Conservation (phyloP, 1,140 invertebrate genomes). For the Tribolium castaneum region DNA sequence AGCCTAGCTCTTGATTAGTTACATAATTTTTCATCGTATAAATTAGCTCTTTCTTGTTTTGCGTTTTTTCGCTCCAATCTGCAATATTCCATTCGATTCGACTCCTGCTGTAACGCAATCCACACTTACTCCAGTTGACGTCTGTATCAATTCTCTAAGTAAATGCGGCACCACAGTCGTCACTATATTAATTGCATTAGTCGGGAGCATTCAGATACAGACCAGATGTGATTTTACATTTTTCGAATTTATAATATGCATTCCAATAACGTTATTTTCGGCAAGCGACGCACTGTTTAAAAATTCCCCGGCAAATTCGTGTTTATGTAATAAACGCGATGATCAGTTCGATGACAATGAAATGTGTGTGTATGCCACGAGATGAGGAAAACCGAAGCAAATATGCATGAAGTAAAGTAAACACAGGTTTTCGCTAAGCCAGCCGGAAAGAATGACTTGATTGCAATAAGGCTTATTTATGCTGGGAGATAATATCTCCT, state of each 20-base stretch:
- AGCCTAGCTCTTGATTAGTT: neutral
- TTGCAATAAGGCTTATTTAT: neutral
- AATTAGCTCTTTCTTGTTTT: neutral
- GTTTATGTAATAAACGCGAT: neutral
- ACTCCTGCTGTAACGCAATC: conserved; percentile 26
- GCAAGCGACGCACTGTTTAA: neutral
- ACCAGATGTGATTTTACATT: conserved; percentile 25
- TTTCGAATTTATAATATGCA: conserved; percentile 7
- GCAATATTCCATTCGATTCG: conserved; percentile 9
- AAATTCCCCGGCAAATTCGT: conserved; percentile 13
- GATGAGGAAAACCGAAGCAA: conserved; percentile 3
- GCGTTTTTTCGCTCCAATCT: neutral
- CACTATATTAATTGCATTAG: conserved; percentile 31
- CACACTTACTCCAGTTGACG: conserved; percentile 14
- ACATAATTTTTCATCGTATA: neutral
- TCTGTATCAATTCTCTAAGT: conserved; percentile 30
- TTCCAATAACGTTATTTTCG: conserved; percentile 19
- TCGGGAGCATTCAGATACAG: conserved; percentile 21
- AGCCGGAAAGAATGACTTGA: conserved; percentile 1
- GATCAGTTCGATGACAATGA: neutral
- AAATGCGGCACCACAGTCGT: conserved; percentile 30
- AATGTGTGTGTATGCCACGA: neutral
- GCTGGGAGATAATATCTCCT: neutral
- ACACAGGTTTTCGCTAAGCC: conserved; percentile 2
- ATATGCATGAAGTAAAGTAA: neutral